Percentiles rank a stretch among this genome's conserved stretches.
phyloP scores from a whole-genome alignment of 2,797 vertebrate genomes.

The Chaenodraco wilsoni region DNA sequence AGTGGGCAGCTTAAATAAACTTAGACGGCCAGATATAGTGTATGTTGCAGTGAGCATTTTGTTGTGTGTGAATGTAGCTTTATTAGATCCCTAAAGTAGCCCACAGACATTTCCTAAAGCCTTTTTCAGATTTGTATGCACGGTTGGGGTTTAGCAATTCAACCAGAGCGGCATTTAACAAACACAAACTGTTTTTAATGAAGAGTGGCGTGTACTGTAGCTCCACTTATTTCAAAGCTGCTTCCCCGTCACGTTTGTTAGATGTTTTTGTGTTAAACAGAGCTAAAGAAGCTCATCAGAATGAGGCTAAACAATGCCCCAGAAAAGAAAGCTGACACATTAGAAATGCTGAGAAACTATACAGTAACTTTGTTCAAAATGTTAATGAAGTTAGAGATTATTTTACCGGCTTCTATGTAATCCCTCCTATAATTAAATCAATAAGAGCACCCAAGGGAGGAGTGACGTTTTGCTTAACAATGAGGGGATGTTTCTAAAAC shows the following conservation, averaged over 20 bases:
- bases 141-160: neutral
- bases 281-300: neutral
- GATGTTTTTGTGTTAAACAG: neutral
- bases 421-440: neutral
- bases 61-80: neutral
- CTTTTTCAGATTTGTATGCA: neutral
- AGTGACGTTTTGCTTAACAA: neutral
- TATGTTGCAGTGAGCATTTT: neutral
- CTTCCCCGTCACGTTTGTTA: neutral
- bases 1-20: neutral
- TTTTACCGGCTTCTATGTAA: neutral
- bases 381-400: neutral
- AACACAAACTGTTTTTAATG: neutral
- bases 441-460: neutral
- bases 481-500: neutral
- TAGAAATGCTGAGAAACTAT: neutral
- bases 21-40: neutral
- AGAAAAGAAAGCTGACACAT: slow-evolving; percentile 2
- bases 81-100: neutral
- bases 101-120: neutral
- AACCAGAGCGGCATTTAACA: neutral
- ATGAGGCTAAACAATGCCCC: neutral
- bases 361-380: neutral
- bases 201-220: neutral
- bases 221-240: neutral